phyloP scores from a whole-genome alignment of 2,888 invertebrate species.

The Cheilosia vulpina region DNA sequence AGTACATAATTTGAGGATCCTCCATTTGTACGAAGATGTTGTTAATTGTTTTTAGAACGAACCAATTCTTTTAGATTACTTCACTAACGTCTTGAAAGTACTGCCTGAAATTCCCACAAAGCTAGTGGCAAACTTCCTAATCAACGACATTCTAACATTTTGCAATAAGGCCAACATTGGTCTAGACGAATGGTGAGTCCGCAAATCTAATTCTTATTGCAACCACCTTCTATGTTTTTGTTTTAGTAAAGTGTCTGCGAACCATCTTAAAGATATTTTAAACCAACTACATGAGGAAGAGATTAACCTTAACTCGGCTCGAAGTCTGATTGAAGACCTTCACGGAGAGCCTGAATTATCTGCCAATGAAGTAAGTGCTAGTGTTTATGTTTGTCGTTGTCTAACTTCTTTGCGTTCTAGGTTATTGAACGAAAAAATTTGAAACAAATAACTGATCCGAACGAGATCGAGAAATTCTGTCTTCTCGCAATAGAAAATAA shows the following conservation, averaged over 20 bases:
- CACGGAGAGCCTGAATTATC: constrained; percentile 81
- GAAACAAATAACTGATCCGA: constrained; percentile 86
- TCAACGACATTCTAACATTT: constrained; percentile 88
- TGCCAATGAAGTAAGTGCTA: constrained; percentile 80
- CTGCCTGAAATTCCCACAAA: constrained; percentile 84
- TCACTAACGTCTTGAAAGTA: constrained; percentile 85
- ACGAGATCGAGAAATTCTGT: constrained; percentile 86
- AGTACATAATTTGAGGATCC: constrained; percentile 76
- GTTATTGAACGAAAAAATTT: constrained; percentile 87
- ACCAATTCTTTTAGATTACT: constrained; percentile 82
- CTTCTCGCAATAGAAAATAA: constrained; percentile 86
- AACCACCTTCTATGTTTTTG: background rate
- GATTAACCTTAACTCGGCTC: constrained; percentile 87
- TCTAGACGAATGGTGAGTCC: constrained; percentile 85
- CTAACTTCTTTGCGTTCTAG: constrained; percentile 79
- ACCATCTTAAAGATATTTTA: constrained; percentile 86
- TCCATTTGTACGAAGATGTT: background rate
- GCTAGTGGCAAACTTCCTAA: constrained; percentile 88
- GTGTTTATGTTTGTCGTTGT: constrained; percentile 76
- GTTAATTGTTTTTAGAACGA: constrained; percentile 84
- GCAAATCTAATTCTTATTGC: background rate
- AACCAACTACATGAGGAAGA: constrained; percentile 86
- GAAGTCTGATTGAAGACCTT: constrained; percentile 84
- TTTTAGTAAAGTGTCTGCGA: constrained; percentile 84
- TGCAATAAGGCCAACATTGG: constrained; percentile 87